These are phyloP conservation scores for Pseudomyrmex flavicornis DNA, from an alignment of 1,140 invertebrate genomes.

Conservation along the genomic window DNA sequence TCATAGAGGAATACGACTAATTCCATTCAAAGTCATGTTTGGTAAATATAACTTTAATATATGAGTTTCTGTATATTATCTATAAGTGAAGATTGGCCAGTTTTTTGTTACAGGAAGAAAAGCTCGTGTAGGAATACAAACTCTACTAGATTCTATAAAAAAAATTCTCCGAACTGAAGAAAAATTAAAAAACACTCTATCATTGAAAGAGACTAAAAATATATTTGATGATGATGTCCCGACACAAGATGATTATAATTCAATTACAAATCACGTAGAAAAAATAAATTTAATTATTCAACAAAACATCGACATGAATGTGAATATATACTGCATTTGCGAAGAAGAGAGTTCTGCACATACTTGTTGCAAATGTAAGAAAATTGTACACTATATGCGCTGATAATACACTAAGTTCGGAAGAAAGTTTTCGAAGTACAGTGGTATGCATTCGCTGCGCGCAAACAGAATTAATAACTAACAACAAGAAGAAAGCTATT, in stretches of 20 bases:
- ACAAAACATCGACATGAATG: background rate
- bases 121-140: too few species aligned
- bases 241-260: background rate
- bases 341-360: background rate
- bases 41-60: too few species aligned
- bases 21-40: too few species aligned
- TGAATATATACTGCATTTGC: background rate
- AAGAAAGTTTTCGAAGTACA: background rate
- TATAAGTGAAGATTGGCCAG: too few species aligned
- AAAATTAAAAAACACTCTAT: background rate
- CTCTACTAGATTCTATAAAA: too few species aligned
- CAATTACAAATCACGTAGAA: background rate
- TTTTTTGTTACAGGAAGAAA: too few species aligned
- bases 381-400: background rate
- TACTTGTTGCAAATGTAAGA: background rate
- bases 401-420: background rate
- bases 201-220: background rate
- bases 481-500: background rate
- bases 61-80: too few species aligned
- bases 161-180: too few species aligned
- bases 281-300: background rate
- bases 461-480: background rate
- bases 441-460: background rate
- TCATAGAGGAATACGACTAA: too few species aligned
- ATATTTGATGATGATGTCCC: background rate